These are phyloP conservation scores for Engraulis encrasicolus DNA, from an alignment of 2,113 vertebrate genomes.

Conservation along the genomic window DNA sequence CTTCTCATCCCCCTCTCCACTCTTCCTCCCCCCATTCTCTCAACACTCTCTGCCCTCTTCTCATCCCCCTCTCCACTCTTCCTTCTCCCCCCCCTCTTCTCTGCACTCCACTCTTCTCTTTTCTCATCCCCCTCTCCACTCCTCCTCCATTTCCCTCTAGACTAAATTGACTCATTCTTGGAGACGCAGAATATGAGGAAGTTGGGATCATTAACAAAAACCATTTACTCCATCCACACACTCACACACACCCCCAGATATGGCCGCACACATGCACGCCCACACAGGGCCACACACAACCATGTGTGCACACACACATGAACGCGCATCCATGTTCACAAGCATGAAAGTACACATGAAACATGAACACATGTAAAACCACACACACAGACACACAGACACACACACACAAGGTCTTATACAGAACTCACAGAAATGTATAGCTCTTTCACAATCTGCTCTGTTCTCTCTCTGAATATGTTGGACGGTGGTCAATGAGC, in stretches of 20 bases:
- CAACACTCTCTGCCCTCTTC: background rate
- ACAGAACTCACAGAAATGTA: no score
- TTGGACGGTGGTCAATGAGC: no score
- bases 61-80: background rate
- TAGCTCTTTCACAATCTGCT: no score
- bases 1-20: background rate
- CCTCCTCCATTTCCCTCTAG: background rate
- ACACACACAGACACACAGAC: no score
- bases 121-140: background rate
- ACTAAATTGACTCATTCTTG: background rate
- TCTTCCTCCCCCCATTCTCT: constrained; percentile 13
- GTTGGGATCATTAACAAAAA: constrained; percentile 10
- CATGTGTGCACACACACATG: background rate
- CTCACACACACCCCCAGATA: background rate
- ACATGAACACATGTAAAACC: no score
- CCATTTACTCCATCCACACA: background rate
- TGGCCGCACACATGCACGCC: background rate
- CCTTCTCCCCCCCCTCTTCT: background rate
- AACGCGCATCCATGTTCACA: background rate
- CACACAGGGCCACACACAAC: background rate
- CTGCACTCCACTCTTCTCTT: background rate
- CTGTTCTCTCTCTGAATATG: no score
- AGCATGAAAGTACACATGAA: no score
- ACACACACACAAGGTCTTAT: no score
- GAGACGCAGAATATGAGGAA: constrained; percentile 2